Conservation (phyloP, 2,888 invertebrate species). For the Odontocerum albicorne region DNA sequence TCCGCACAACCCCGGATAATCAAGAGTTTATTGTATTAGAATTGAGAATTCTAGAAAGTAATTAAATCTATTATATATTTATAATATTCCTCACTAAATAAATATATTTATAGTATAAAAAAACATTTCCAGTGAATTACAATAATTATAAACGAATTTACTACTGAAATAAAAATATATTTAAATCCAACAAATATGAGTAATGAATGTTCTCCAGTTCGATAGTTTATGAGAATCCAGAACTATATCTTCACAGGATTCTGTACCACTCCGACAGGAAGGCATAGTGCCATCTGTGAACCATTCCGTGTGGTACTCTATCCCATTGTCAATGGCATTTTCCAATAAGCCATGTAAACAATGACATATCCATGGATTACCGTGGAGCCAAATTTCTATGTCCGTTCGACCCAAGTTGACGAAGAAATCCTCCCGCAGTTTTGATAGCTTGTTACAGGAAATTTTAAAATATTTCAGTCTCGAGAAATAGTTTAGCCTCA, state of each 20-base stretch:
- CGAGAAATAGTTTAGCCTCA: neutral
- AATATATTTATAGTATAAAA: no score
- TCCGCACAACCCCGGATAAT: no score
- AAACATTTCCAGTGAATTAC: no score
- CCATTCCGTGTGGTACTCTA: neutral
- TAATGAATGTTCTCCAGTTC: no score
- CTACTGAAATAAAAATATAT: no score
- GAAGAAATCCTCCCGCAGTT: neutral
- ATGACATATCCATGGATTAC: constrained; percentile 12
- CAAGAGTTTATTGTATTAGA: no score
- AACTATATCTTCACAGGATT: constrained; percentile 6
- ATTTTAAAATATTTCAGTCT: neutral
- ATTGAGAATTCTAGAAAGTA: no score
- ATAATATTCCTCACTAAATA: no score
- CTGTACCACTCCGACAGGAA: neutral
- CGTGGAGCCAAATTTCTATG: neutral
- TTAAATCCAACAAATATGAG: no score
- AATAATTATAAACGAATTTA: no score
- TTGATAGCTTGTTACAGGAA: neutral
- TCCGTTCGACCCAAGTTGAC: neutral
- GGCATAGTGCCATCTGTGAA: constrained; percentile 4
- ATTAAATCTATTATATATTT: no score
- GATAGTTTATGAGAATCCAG: no score
- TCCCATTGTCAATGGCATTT: neutral
- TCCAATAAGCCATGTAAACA: neutral